Percentiles rank a stretch among this genome's conserved stretches.
These are phyloP conservation scores for Notolepis coatsorum DNA, from an alignment of 2,797 vertebrate species.

Conservation along the genomic window DNA sequence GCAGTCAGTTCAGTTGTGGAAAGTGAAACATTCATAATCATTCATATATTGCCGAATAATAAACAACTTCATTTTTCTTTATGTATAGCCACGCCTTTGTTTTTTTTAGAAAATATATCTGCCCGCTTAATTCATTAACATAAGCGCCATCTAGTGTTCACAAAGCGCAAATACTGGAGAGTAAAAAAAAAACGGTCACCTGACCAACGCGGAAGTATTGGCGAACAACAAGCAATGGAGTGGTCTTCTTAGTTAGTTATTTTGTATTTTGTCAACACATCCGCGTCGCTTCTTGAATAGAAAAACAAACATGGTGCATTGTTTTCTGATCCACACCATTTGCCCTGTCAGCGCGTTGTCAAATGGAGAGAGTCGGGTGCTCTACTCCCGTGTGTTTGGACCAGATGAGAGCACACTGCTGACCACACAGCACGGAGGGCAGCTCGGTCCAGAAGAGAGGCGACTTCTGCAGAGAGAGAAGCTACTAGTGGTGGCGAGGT, in stretches of 20 bases:
- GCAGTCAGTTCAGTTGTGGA: too few relatives aligned
- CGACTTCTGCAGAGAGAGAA: conserved; percentile 82
- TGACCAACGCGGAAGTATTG: conserved; percentile 77
- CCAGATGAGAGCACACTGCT: conserved; percentile 63
- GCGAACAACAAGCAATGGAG: background rate
- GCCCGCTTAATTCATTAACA: background rate
- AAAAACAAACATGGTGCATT: conserved; percentile 81
- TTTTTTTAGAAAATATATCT: background rate
- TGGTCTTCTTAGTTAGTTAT: background rate
- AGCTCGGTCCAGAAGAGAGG: conserved; percentile 69
- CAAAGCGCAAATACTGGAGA: background rate
- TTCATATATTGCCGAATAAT: background rate
- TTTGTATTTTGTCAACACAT: accelerated
- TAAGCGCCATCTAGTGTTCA: conserved; percentile 58
- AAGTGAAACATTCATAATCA: background rate
- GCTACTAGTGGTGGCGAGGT: conserved; percentile 83
- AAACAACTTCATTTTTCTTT: too few relatives aligned
- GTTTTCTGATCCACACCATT: conserved; percentile 87
- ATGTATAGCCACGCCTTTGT: too few relatives aligned
- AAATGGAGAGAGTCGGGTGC: conserved; percentile 77
- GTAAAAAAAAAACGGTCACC: conserved; percentile 67
- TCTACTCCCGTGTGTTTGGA: conserved; percentile 85
- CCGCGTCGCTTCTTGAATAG: background rate
- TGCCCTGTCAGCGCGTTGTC: conserved; percentile 71
- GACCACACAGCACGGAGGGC: conserved; percentile 18